phyloP scores from a whole-genome alignment of 1,140 invertebrate genomes.

The Drosophila sechellia region DNA sequence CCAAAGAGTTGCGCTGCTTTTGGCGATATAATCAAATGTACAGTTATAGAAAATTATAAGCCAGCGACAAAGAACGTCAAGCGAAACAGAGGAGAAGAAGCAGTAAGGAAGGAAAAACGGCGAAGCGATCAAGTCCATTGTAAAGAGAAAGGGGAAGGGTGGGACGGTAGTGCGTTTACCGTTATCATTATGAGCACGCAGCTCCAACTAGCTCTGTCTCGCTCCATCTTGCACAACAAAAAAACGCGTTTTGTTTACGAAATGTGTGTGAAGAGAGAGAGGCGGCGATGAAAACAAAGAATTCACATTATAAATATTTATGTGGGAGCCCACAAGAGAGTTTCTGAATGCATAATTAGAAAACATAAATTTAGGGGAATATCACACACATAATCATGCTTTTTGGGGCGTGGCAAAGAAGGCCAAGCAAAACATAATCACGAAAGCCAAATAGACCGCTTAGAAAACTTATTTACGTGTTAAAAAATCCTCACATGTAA shows the following conservation, averaged over 20 bases:
- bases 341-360: conserved; percentile 73
- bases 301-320: conserved; percentile 59
- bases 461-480: neutral
- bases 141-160: conserved; percentile 12
- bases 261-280: conserved; percentile 60
- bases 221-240: conserved; percentile 47
- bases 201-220: conserved; percentile 23
- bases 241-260: conserved; percentile 81
- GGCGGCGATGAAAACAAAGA: conserved; percentile 57
- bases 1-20: conserved; percentile 21
- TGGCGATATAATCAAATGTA: conserved; percentile 60
- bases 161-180: conserved; percentile 40
- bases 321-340: conserved; percentile 55
- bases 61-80: conserved; percentile 63
- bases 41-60: conserved; percentile 77
- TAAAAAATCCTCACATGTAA: too few species aligned
- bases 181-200: conserved; percentile 75
- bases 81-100: conserved; percentile 12
- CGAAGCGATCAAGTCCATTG: conserved; percentile 12
- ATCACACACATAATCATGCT: conserved; percentile 20
- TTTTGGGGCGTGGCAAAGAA: conserved; percentile 57
- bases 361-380: conserved; percentile 32
- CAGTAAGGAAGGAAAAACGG: conserved; percentile 1
- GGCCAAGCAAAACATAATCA: conserved; percentile 70
- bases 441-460: conserved; percentile 31